phyloP scores from a whole-genome alignment of 2,888 invertebrate genomes.

The Crepidodera aurea region DNA sequence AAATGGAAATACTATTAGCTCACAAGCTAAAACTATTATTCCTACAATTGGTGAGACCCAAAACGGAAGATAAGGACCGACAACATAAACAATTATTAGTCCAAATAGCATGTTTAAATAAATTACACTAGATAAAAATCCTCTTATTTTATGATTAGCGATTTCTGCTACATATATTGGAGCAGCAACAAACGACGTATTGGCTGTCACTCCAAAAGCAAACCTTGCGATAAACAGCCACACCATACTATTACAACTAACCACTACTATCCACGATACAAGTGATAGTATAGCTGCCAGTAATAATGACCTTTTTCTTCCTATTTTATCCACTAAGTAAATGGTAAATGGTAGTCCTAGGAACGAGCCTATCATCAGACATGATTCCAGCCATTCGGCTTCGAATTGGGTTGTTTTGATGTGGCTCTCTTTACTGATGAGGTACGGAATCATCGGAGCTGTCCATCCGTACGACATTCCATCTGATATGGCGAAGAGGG shows the following conservation, averaged over 20 bases:
- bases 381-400: constrained; percentile 50
- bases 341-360: constrained; percentile 54
- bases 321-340: constrained; percentile 52
- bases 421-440: constrained; percentile 52
- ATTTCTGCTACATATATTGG: constrained; percentile 61
- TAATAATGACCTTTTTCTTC: constrained; percentile 54
- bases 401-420: constrained; percentile 51
- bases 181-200: constrained; percentile 58
- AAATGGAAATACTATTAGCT: constrained; percentile 54
- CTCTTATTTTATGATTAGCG: constrained; percentile 57
- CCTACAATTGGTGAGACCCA: constrained; percentile 56
- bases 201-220: constrained; percentile 51
- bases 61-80: constrained; percentile 55
- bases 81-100: constrained; percentile 51
- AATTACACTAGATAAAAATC: constrained; percentile 56
- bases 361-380: constrained; percentile 49
- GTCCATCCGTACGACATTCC: constrained; percentile 61
- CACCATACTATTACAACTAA: constrained; percentile 46
- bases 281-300: constrained; percentile 52
- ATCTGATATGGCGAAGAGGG: constrained; percentile 58
- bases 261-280: constrained; percentile 55
- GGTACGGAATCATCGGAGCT: constrained; percentile 56
- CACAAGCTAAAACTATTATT: constrained; percentile 49
- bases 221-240: constrained; percentile 53
- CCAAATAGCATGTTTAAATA: constrained; percentile 59